Conservation (phyloP, 1,140 invertebrate genomes). For the Sycophila sp. region DNA sequence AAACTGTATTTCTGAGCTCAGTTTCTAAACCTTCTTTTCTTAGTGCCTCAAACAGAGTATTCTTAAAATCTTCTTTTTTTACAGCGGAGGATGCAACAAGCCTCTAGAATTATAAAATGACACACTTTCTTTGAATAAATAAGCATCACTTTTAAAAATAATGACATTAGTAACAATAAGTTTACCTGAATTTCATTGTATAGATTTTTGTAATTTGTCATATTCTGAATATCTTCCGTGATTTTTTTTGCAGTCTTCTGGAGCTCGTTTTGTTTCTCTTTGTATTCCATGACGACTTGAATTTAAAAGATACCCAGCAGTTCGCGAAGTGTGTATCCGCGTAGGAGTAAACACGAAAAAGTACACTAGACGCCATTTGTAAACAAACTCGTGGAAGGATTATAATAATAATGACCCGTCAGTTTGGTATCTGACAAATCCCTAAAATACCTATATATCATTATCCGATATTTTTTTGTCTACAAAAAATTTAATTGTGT, state of each 20-base stretch:
- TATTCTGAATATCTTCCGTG: slow-evolving; percentile 71
- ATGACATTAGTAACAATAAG: neutral
- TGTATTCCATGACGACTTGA: neutral
- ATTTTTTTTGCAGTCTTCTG: slow-evolving; percentile 73
- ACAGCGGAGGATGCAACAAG: slow-evolving; percentile 78
- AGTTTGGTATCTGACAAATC: too few species aligned
- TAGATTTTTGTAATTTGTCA: slow-evolving; percentile 72
- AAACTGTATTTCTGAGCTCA: slow-evolving; percentile 83
- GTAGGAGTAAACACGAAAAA: neutral
- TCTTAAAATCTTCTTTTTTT: slow-evolving; percentile 80
- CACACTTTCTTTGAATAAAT: neutral
- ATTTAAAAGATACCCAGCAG: neutral
- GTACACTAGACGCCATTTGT: slow-evolving; percentile 58
- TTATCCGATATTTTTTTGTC: too few species aligned
- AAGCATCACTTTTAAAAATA: neutral
- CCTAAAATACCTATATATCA: too few species aligned
- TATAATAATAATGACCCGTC: too few species aligned
- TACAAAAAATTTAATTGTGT: too few species aligned
- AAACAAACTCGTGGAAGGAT: slow-evolving; percentile 52
- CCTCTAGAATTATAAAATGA: slow-evolving; percentile 66
- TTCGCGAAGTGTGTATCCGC: neutral
- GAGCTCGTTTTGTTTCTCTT: slow-evolving; percentile 64
- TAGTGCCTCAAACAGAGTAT: slow-evolving; percentile 77
- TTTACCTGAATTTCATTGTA: slow-evolving; percentile 73
- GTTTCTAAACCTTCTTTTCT: slow-evolving; percentile 81